These are phyloP conservation scores for Sphecodes monilicornis DNA, from an alignment of 2,888 invertebrate genomes.

Conservation along the genomic window DNA sequence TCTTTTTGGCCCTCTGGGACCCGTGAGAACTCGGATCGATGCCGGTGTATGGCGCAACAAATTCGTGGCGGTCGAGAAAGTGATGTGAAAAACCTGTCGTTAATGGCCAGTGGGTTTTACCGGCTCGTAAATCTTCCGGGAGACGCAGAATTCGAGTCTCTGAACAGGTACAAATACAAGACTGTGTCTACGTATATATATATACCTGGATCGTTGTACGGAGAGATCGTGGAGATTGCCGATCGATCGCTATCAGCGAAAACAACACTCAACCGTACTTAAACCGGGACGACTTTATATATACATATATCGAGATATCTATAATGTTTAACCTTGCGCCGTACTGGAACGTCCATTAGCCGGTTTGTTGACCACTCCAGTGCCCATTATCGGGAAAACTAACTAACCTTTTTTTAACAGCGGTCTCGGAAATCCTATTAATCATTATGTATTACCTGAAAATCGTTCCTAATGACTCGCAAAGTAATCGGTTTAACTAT, in stretches of 20 bases:
- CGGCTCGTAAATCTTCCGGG: conserved; percentile 36
- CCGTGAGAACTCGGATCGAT: neutral
- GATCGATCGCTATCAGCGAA: conserved; percentile 36
- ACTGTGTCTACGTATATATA: neutral
- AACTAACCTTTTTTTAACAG: neutral
- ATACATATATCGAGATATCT: neutral
- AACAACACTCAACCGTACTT: conserved; percentile 25
- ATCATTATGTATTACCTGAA: neutral
- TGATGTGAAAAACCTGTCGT: neutral
- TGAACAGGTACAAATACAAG: conserved; percentile 14
- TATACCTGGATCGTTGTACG: conserved; percentile 12
- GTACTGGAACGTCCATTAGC: neutral
- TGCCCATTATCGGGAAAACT: neutral
- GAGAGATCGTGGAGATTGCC: conserved; percentile 11
- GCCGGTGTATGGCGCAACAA: conserved; percentile 1
- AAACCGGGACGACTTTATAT: conserved; percentile 1
- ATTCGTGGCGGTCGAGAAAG: neutral
- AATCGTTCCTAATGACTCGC: neutral
- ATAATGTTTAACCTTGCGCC: neutral
- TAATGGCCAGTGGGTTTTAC: conserved; percentile 16
- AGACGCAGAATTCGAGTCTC: conserved; percentile 9
- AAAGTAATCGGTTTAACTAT: neutral
- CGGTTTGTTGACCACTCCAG: no score
- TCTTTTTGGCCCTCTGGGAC: neutral
- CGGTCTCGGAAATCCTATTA: neutral